Evolutionary conservation across 2,888 invertebrate species (phyloP), one percentile per base, ranked within the genome.

Genomic region (Rhogogaster chlorosoma): DNA sequence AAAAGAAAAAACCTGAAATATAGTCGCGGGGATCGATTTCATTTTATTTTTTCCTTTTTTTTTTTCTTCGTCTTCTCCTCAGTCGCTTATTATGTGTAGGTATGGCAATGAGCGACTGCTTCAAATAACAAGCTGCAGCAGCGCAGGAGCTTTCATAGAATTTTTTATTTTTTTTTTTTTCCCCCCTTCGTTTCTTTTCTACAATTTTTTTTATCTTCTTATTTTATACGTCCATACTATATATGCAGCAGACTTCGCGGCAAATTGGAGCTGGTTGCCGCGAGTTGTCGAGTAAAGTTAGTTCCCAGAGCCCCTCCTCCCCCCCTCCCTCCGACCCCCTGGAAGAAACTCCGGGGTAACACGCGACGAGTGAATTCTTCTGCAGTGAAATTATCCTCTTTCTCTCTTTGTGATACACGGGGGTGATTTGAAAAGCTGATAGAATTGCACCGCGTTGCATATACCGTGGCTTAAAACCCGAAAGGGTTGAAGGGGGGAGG

Each of bases 341-440:
- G 18, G 7, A 67, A 32, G 67, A 32, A 67, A 67, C 67, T 67
- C 26, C 29, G 29, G 67, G 32, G 67, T 73, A 73, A 73, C 71
- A 73, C 71, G 71, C 71, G 71, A 73, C 71, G 71, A 73, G 38
- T 73, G 71, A 73, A 73, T 73, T 73, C 71, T 73, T 38, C 71
- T 42, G 71, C 71, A 73, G 71, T 73, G 22, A 73, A 73, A 73
- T 73, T 73, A 73, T 73, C 22, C 71, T 42, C 29, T 10, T 26
- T 32, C 32, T 32, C 32, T 67, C 0, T 67, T 26, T 12, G 61
- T 26, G 9, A 26, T 26, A 1, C 26, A 29, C 26, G 7, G 53
- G 53, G n/a, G 53, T n/a, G 53, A 53, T 53, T 18, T 26, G 61
- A 67, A 67, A 67, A 61, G 61, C 61, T 61, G 67, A 67, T 29